Base-by-base conservation (phyloP, 2,888 invertebrate species). In the Ecliptopera silaceata region DNA sequence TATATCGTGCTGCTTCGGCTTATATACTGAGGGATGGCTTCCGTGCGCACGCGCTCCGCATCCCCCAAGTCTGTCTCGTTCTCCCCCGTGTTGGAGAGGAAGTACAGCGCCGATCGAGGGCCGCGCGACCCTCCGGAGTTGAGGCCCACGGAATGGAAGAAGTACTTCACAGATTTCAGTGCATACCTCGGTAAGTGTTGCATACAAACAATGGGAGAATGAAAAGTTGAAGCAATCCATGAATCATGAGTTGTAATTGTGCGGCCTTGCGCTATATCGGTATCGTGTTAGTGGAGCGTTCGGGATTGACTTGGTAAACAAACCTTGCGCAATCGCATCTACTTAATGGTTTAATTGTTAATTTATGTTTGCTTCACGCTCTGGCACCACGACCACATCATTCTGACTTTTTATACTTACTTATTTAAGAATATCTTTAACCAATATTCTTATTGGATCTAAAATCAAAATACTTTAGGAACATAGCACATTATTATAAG, bases 61-160 rank as follows among this genome's bases (percentile, higher is more conserved):
- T 93, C 93, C 80, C 93, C 93, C 63, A 93, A 94, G 80, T 92
- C 93, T 36, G 93, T 94, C 68, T 93, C 93, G 72, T 94, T 94
- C 81, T 93, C 93, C 79, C 93, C 93, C 63, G 92, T 93, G 64
- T 91, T 93, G 61, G 92, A 93, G 69, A 84, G 93, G 64, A 92
- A 93, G 66, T 93, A 92, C 77, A 91, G 87, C 78, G 88, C 80
- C 39, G 85, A 88, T 54, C 80, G 86, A 57, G 81, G 77, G 44
- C 87, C 86, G 8, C 71, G 77, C 47, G 78, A 72, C 59, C 86
- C 85, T 31, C 84, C 88, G 3, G 86, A 90, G 59, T 69, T 87
- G 65, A 77, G 74, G 57, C 78, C 86, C 17, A 75, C 84, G 43
- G 89, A 91, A 65, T 92, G 92, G 92, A 86, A 82, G 76, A 82